These are phyloP conservation scores for Neosilurus mollespiculum DNA, from an alignment of 2,797 vertebrate genomes.

Conservation along the genomic window DNA sequence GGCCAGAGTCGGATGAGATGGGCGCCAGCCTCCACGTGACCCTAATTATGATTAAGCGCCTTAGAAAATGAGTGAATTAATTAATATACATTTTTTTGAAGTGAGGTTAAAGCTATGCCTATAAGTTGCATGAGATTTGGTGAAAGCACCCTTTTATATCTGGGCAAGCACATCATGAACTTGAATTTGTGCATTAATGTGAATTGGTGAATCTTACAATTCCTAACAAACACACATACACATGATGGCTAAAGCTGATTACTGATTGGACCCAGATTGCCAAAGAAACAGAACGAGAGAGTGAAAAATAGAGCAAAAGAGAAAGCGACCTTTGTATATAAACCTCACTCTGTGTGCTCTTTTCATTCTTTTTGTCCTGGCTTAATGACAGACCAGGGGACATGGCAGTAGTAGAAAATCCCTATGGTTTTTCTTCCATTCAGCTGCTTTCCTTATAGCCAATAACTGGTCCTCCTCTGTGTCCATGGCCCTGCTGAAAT, in stretches of 20 bases:
- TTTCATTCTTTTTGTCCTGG: slow-evolving; percentile 54
- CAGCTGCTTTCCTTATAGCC: slow-evolving; percentile 54
- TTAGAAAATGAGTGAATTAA: too few species aligned
- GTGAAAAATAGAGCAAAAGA: slow-evolving; percentile 24
- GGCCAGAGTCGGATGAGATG: too few species aligned
- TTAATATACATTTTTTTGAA: too few species aligned
- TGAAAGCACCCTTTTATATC: too few species aligned
- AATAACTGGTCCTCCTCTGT: slow-evolving; percentile 45
- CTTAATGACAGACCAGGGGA: slow-evolving; percentile 62
- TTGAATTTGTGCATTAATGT: too few species aligned
- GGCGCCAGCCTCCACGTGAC: too few species aligned
- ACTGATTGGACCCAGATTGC: not conserved
- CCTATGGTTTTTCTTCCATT: slow-evolving; percentile 39
- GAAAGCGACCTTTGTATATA: slow-evolving; percentile 51
- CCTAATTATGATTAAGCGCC: too few species aligned
- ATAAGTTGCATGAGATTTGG: too few species aligned
- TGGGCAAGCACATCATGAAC: too few species aligned
- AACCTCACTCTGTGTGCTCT: slow-evolving; percentile 54
- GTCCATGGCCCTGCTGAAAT: slow-evolving; percentile 37
- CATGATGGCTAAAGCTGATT: not conserved
- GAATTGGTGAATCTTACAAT: too few species aligned
- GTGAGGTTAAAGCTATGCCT: too few species aligned
- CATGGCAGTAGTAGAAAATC: slow-evolving; percentile 55
- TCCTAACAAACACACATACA: not conserved
- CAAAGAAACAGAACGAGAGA: not conserved